Evolutionary conservation across 37 sponge, comb jelly and placozoan genomes (phyloP).

Genomic region (Beroe forskalii): DNA sequence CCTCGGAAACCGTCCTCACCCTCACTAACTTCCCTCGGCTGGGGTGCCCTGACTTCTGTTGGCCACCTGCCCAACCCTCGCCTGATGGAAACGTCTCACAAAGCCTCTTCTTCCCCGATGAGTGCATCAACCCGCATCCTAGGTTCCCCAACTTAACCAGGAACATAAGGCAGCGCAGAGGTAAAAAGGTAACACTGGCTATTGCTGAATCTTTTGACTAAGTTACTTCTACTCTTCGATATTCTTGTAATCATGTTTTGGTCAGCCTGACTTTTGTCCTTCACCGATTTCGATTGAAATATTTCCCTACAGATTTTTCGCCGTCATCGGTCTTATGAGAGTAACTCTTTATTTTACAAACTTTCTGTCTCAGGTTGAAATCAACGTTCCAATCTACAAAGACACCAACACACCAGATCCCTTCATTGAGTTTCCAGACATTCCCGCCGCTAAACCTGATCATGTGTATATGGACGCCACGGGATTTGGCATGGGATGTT

Average conservation of each 20-base stretch:
- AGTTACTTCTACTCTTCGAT: too few relatives aligned
- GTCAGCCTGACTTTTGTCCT: too few relatives aligned
- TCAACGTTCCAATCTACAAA: constrained; percentile 53
- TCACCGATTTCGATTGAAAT: too few relatives aligned
- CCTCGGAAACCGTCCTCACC: not conserved
- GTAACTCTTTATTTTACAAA: too few relatives aligned
- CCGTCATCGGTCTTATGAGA: too few relatives aligned
- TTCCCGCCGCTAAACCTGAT: constrained; percentile 74
- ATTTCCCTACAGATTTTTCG: too few relatives aligned
- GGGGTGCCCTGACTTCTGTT: constrained; percentile 83
- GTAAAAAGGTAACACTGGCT: too few relatives aligned
- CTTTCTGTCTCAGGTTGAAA: constrained; percentile 72
- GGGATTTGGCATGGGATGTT: constrained; percentile 97
- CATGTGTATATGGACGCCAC: constrained; percentile 96
- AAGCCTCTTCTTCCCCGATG: constrained; percentile 91
- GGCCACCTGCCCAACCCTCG: constrained; percentile 72
- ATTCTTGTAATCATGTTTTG: too few relatives aligned
- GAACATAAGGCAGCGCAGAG: constrained; percentile 89
- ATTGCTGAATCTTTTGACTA: too few relatives aligned
- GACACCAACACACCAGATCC: constrained; percentile 62
- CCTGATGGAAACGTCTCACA: constrained; percentile 69
- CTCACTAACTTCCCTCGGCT: constrained; percentile 58
- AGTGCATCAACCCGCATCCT: constrained; percentile 81
- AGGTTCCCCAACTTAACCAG: constrained; percentile 79
- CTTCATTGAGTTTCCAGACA: constrained; percentile 30